These are phyloP conservation scores for Geotrupes spiniger DNA, from an alignment of 2,888 invertebrate species.

Conservation along the genomic window DNA sequence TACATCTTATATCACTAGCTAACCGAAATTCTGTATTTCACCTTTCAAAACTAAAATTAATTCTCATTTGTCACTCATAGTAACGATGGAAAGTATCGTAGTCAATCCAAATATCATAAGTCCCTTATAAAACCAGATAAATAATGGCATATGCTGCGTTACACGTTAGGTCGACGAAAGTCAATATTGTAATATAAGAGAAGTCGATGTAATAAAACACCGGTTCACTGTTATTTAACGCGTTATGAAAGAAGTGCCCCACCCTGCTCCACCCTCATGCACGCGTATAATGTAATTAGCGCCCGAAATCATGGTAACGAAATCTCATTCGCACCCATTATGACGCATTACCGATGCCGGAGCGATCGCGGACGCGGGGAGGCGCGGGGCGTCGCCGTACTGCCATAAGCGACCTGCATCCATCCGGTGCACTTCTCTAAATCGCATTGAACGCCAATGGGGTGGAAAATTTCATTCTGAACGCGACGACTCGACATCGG, in stretches of 20 bases:
- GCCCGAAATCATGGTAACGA: conserved; percentile 26
- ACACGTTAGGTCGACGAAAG: no score
- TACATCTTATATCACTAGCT: no score
- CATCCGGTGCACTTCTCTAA: conserved; percentile 34
- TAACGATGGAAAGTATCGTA: no score
- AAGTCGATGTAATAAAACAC: conserved; percentile 18
- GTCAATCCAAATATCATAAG: no score
- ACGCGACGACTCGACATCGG: conserved; percentile 30
- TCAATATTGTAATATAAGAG: conserved; percentile 14
- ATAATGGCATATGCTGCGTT: no score
- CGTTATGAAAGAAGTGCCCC: conserved; percentile 22
- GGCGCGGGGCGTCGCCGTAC: no score
- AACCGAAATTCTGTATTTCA: no score
- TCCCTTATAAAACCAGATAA: no score
- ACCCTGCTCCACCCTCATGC: conserved; percentile 22
- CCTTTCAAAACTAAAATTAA: no score
- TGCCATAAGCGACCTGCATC: no score
- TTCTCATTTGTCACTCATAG: no score
- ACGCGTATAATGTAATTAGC: conserved; percentile 25
- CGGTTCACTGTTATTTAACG: conserved; percentile 17
- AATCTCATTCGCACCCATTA: conserved; percentile 25
- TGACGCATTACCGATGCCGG: conserved; percentile 22
- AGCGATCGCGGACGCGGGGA: background rate
- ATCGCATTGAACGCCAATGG: conserved; percentile 48
- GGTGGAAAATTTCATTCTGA: conserved; percentile 48